A percentile compares a stretch with the other conserved stretches of the same genome.
These are phyloP conservation scores for Augiades crinisus DNA, from an alignment of 2,888 invertebrate genomes.

Conservation along the genomic window DNA sequence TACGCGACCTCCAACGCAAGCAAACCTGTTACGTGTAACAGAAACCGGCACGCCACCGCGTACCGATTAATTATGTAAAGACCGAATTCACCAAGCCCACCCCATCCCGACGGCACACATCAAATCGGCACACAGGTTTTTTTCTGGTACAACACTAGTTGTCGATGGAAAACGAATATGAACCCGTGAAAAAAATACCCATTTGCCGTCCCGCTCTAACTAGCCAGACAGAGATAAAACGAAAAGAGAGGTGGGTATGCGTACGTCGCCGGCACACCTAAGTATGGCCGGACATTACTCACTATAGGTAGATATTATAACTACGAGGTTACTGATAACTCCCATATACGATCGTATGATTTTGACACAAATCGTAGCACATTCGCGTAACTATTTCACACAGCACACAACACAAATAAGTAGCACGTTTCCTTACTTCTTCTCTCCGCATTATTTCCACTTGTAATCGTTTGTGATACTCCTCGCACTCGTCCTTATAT, in stretches of 20 bases:
- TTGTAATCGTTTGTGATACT: slow-evolving; percentile 96
- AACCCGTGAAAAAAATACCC: slow-evolving; percentile 56
- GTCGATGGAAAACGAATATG: slow-evolving; percentile 49
- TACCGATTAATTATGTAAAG: slow-evolving; percentile 48
- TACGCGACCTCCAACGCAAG: slow-evolving; percentile 75
- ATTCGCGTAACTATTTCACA: slow-evolving; percentile 48
- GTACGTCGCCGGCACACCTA: slow-evolving; percentile 80
- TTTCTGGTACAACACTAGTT: slow-evolving; percentile 50
- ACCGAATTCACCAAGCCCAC: slow-evolving; percentile 34
- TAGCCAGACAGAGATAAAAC: slow-evolving; percentile 51
- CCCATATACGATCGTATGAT: slow-evolving; percentile 47
- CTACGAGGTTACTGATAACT: slow-evolving; percentile 64
- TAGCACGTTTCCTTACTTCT: slow-evolving; percentile 91
- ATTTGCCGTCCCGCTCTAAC: slow-evolving; percentile 62
- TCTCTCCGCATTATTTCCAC: slow-evolving; percentile 97
- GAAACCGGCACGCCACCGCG: slow-evolving; percentile 51
- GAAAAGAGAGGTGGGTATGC: slow-evolving; percentile 77
- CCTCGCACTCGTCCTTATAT: slow-evolving; percentile 98
- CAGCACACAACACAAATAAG: slow-evolving; percentile 58
- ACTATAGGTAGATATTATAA: slow-evolving; percentile 76
- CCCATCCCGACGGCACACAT: slow-evolving; percentile 29
- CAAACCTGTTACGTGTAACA: slow-evolving; percentile 77
- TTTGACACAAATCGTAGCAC: slow-evolving; percentile 50
- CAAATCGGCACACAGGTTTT: slow-evolving; percentile 41
- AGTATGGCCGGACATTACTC: slow-evolving; percentile 81